A percentile compares a stretch with the other conserved stretches of the same genome.
Conservation (phyloP, 2,888 invertebrate genomes). For the Achlya flavicornis region DNA sequence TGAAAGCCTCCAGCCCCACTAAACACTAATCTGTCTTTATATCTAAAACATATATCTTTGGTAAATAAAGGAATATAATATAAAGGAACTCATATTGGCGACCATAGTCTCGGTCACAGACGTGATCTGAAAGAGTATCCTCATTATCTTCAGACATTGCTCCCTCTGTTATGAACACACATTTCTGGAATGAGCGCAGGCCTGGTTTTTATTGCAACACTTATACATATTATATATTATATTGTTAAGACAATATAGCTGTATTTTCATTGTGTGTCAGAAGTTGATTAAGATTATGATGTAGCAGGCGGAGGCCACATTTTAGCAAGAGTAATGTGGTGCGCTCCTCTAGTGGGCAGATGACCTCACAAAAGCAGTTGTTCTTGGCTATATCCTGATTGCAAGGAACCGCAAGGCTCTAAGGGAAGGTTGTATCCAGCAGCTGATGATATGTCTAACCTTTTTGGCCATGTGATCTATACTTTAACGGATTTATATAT, state of each 20-base stretch:
- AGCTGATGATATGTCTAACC: too few species aligned
- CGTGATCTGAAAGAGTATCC: slow-evolving; percentile 56
- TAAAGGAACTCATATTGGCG: slow-evolving; percentile 30
- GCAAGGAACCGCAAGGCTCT: too few species aligned
- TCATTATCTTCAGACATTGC: slow-evolving; percentile 44
- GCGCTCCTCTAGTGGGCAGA: too few species aligned
- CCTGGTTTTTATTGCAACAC: slow-evolving; percentile 46
- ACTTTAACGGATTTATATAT: too few species aligned
- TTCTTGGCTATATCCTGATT: too few species aligned
- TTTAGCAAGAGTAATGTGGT: too few species aligned
- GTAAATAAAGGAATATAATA: neutral
- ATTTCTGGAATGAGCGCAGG: slow-evolving; percentile 35
- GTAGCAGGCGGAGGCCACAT: too few species aligned
- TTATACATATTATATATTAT: slow-evolving; percentile 40
- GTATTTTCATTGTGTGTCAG: slow-evolving; percentile 29
- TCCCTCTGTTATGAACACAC: slow-evolving; percentile 48
- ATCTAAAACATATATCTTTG: neutral
- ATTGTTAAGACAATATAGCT: slow-evolving; percentile 39
- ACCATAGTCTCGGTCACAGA: slow-evolving; percentile 34
- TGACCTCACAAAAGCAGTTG: too few species aligned
- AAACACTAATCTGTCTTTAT: neutral
- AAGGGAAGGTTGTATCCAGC: too few species aligned
- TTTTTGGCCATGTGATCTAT: too few species aligned
- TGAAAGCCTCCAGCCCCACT: neutral
- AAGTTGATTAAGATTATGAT: neutral